phyloP scores from a whole-genome alignment of 2,797 vertebrate genomes.

The Enteromius trimaculatus region DNA sequence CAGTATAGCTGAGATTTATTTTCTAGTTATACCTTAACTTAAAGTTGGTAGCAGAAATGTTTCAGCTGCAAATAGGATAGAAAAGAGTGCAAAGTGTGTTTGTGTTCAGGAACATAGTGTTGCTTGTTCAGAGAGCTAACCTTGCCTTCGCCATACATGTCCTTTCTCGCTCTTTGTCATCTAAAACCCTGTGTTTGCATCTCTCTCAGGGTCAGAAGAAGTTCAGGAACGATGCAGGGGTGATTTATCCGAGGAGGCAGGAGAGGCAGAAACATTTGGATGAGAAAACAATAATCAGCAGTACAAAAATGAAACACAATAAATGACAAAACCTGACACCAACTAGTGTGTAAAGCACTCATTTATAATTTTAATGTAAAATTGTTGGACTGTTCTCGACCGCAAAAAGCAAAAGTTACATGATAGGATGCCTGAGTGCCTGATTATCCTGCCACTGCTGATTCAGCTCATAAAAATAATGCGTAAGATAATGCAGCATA shows the following conservation, averaged over 20 bases:
- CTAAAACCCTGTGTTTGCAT: background rate
- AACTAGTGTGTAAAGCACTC: conserved; percentile 7
- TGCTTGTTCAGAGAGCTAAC: background rate
- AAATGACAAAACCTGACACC: conserved; percentile 6
- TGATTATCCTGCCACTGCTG: background rate
- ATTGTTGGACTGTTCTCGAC: background rate
- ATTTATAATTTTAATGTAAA: conserved; percentile 23
- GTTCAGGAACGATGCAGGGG: conserved; percentile 21
- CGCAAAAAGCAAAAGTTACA: background rate
- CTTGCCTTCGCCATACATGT: background rate
- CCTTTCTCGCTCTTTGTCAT: background rate
- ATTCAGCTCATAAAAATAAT: conserved; percentile 10
- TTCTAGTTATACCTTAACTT: conserved; percentile 2
- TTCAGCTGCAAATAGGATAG: background rate
- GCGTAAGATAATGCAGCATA: background rate
- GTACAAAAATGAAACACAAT: conserved; percentile 19
- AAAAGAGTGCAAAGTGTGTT: background rate
- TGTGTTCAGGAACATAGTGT: background rate
- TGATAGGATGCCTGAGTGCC: background rate
- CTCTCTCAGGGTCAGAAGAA: conserved; percentile 18
- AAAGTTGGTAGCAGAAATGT: background rate
- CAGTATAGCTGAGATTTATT: conserved; percentile 10
- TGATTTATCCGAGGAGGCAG: conserved; percentile 22
- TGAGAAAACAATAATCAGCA: conserved; percentile 22
- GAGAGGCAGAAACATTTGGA: conserved; percentile 25